These are phyloP conservation scores for Solenopsis fugax DNA, from an alignment of 1,140 invertebrate species.

Conservation along the genomic window DNA sequence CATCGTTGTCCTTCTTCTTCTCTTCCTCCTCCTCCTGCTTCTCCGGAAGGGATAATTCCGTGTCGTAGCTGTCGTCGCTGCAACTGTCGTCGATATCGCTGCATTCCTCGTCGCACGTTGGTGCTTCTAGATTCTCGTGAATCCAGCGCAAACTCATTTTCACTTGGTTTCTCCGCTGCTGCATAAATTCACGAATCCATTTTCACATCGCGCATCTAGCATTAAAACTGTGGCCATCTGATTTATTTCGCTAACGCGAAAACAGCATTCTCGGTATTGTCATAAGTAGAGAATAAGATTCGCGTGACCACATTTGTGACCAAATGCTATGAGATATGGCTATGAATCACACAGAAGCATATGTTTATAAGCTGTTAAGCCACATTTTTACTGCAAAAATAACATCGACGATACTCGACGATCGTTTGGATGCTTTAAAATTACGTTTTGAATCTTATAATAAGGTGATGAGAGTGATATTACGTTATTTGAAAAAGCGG, in stretches of 20 bases:
- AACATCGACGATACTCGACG: not conserved
- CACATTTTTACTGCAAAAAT: not conserved
- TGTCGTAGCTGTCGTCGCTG: constrained; percentile 83
- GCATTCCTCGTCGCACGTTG: constrained; percentile 83
- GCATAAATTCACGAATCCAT: constrained; percentile 29
- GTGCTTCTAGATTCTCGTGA: constrained; percentile 81
- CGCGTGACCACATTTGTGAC: not conserved
- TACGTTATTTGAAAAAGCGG: not conserved
- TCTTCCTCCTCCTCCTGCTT: constrained; percentile 57
- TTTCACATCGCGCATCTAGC: not conserved
- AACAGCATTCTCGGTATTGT: not conserved
- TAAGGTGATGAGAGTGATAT: not conserved
- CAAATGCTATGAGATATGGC: not conserved
- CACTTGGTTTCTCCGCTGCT: constrained; percentile 4
- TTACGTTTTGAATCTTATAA: not conserved
- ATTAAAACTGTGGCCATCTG: not conserved
- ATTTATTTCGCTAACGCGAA: constrained; percentile 34
- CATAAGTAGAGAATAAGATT: not conserved
- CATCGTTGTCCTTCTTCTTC: constrained; percentile 28
- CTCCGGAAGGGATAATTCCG: constrained; percentile 75
- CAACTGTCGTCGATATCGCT: constrained; percentile 85
- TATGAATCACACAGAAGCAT: not conserved
- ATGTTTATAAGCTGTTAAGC: not conserved
- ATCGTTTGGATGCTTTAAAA: not conserved
- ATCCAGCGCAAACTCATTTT: constrained; percentile 85